Base-by-base conservation (phyloP, 2,888 invertebrate species). In the Blastobasis lacticolella region DNA sequence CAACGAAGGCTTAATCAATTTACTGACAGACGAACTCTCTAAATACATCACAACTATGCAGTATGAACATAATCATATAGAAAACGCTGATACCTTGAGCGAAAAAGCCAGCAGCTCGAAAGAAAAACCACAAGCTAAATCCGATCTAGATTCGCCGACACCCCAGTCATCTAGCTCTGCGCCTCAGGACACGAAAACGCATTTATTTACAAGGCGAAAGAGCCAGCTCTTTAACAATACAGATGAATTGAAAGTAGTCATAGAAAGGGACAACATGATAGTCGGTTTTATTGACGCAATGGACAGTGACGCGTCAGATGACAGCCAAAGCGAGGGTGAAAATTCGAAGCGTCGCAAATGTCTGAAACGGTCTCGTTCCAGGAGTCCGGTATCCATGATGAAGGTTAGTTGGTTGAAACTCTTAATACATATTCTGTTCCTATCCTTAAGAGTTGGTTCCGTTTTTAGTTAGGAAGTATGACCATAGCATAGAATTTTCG, bases 231-330 rank as follows among this genome's bases (percentile, higher is more conserved):
- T 69, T 41, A 74, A 71, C 52, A 76, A 72, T 49, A 78, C 78
- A 52, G 86, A 86, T 60, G 83, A 82, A 53, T 61, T 82, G 47
- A 84, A 81, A 58, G 80, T 88, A 23, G 78, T 84, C 4, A 87
- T 88, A 61, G 86, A 88, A 68, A 80, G 86, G 54, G 88, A 88
- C 58, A 88, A 87, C 60, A 87, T 87, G 86, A 78, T 86, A 36
- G 81, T 87, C 37, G 85, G 85, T 4, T 87, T 88, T 58, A 70
- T 80, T 43, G 88, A 87, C 55, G 77, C 81, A 4, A 66, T 79
- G 4, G 82, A 83, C 38, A 86, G 82, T 51, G 86, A 86, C 41
- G 75, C 70, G 0, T 73, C 78, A 4, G 86, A 87, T 9, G 79
- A 81, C n/a, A 81, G 78, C 52, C 69, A 68, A 50, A 79, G 77